Evolutionary conservation across 2,888 invertebrate genomes (phyloP), one percentile per base, ranked within the genome.

Genomic region (Sinotaia quadrata): DNA sequence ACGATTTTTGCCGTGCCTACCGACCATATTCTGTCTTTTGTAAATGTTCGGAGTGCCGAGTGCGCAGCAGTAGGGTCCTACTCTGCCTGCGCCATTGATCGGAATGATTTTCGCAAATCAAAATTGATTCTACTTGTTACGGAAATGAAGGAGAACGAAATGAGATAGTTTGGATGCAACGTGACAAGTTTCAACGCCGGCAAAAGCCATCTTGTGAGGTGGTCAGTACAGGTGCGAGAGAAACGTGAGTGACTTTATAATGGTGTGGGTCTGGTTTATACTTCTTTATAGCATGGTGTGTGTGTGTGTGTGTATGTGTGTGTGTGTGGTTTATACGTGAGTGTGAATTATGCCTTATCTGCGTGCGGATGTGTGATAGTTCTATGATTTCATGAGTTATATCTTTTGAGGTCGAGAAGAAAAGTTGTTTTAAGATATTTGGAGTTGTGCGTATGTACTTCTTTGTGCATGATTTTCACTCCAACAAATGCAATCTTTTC

Each of bases 41-140:
- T 63, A 24, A 63, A 63, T 44, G 4, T 41, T 4, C 52, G 41
- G 4, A n/a, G 56, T 10, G 33, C 15, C 18, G 10, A 54, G 54
- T 63, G 63, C n/a, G 37, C 63, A n/a, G 56, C 63, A 4, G 54
- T 56, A 1, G 63, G 21, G 2, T 34, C n/a, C 21, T 63, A 63
- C 21, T 63, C 63, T 3, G 63, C 63, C 15, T 63, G 63, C 52
- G 15, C 56, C 31, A 63, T 63, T 10, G 63, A 63, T 44, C 15
- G 15, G 3, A 21, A 1, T 15, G 33, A 63, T 33, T 37, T 7
- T 4, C 21, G 56, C 24, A 63, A 63, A 5, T 41, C 63, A 33
- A 52, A 41, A 52, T 18, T 63, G 2, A 33, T 63, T 29, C 41
- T 52, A 4, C 27, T 63, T 10, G 63, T 63, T 37, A 56, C 63